phyloP scores from a whole-genome alignment of 2,888 invertebrate genomes.

The Mamestra brassicae region DNA sequence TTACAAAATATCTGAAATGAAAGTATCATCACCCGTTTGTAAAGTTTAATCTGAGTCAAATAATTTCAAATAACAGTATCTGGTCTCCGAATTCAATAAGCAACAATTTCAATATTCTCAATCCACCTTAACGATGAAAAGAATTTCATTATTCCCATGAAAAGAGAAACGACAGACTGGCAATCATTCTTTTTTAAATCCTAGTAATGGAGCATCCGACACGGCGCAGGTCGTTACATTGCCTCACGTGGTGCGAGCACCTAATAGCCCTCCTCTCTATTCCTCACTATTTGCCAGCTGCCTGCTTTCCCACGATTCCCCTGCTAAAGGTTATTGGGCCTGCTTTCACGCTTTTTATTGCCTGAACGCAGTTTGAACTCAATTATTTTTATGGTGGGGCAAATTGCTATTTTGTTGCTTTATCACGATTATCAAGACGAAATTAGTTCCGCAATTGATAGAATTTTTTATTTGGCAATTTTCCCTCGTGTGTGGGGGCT shows the following conservation, averaged over 20 bases:
- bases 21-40: neutral
- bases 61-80: slow-evolving; percentile 1
- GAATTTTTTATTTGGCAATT: slow-evolving; percentile 76
- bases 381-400: slow-evolving; percentile 90
- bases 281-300: slow-evolving; percentile 87
- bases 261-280: slow-evolving; percentile 86
- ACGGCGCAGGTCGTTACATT: slow-evolving; percentile 82
- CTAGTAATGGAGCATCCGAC: slow-evolving; percentile 81
- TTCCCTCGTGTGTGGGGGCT: slow-evolving; percentile 55
- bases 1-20: neutral
- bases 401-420: slow-evolving; percentile 91
- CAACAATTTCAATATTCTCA: slow-evolving; percentile 43
- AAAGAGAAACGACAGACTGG: slow-evolving; percentile 57
- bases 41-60: neutral
- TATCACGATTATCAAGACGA: slow-evolving; percentile 89
- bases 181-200: slow-evolving; percentile 74
- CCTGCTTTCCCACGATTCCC: slow-evolving; percentile 85
- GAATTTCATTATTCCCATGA: slow-evolving; percentile 63
- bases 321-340: slow-evolving; percentile 89
- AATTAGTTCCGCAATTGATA: slow-evolving; percentile 88
- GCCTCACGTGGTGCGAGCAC: slow-evolving; percentile 83
- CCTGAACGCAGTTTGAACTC: slow-evolving; percentile 90
- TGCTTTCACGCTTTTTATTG: slow-evolving; percentile 90
- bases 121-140: slow-evolving; percentile 36
- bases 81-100: slow-evolving; percentile 27